Evolutionary conservation across 2,797 vertebrate genomes (phyloP).

Genomic region (Takifugu rubripes): DNA sequence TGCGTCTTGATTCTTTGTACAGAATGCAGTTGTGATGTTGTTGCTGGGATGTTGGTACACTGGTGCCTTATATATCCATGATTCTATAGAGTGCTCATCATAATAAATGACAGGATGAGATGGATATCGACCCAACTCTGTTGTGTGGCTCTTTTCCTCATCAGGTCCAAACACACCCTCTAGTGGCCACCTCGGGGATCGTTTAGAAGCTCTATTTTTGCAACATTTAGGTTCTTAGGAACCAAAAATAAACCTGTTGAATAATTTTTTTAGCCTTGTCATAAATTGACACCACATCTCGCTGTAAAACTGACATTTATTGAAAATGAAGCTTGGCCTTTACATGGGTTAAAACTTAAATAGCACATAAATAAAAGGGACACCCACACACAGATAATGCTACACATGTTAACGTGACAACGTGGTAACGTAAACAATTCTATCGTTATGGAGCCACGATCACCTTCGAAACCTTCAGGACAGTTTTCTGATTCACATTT

Average conservation of each 20-base stretch:
- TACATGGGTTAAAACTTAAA: constrained; percentile 25
- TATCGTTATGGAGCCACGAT: not conserved
- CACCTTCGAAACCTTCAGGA: not conserved
- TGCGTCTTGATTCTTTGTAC: constrained; percentile 32
- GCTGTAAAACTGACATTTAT: constrained; percentile 45
- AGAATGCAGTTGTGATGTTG: constrained; percentile 29
- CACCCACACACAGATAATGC: constrained; percentile 23
- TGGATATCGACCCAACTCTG: constrained; percentile 11
- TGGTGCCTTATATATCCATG: constrained; percentile 51
- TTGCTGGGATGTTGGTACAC: constrained; percentile 47
- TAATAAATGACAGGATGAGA: constrained; percentile 46
- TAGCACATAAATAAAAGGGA: constrained; percentile 23
- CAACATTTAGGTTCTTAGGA: too few relatives aligned
- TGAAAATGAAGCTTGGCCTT: constrained; percentile 31
- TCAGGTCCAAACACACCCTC: constrained; percentile 10
- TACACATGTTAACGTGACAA: constrained; percentile 21
- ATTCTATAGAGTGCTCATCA: constrained; percentile 45
- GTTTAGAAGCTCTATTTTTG: too few relatives aligned
- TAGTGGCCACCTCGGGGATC: constrained; percentile 13
- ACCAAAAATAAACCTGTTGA: too few relatives aligned
- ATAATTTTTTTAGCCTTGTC: not conserved
- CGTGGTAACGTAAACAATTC: not conserved
- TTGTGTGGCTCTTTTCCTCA: not conserved
- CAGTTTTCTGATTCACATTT: not conserved
- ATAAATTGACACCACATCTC: too few relatives aligned